A percentile compares a stretch with the other conserved stretches of the same genome.
These are phyloP conservation scores for Plectus sambesii DNA, from an alignment of 1,140 invertebrate genomes.

Conservation along the genomic window DNA sequence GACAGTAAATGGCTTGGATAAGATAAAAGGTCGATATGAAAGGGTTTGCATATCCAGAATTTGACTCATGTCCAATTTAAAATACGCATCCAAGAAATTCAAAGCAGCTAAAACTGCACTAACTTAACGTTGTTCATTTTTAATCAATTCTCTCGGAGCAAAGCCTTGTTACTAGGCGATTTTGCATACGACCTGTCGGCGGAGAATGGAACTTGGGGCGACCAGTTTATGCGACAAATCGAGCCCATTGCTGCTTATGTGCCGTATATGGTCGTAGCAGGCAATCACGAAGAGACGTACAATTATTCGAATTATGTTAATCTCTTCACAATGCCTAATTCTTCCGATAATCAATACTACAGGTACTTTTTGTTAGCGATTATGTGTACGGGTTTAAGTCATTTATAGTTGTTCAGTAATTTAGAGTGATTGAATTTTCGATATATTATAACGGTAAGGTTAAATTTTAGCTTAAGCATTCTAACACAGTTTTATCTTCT, in stretches of 20 bases:
- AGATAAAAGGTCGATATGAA: too few relatives aligned
- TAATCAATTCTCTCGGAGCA: too few relatives aligned
- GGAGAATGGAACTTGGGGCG: conserved; percentile 43
- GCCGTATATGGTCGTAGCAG: conserved; percentile 49
- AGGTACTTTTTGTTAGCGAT: conserved; percentile 30
- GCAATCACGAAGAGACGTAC: conserved; percentile 47
- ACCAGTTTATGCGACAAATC: conserved; percentile 45
- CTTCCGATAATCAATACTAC: conserved; percentile 47
- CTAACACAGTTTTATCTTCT: conserved; percentile 12
- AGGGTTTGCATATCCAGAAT: conserved; percentile 4
- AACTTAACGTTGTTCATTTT: too few relatives aligned
- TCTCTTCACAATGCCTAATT: conserved; percentile 47
- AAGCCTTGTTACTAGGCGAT: conserved; percentile 38
- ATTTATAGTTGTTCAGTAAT: background rate
- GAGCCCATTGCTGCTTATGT: conserved; percentile 43
- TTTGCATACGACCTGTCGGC: conserved; percentile 47
- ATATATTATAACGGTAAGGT: background rate
- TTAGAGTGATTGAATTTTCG: background rate
- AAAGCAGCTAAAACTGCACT: too few relatives aligned
- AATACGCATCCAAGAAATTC: too few relatives aligned
- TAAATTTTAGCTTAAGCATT: background rate
- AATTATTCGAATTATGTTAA: conserved; percentile 39
- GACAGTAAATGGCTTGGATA: too few relatives aligned
- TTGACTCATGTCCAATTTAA: too few relatives aligned
- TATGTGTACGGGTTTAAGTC: background rate